Base-by-base conservation (phyloP, 2,797 vertebrate genomes). In the Cryptoblepharus egeriae region DNA sequence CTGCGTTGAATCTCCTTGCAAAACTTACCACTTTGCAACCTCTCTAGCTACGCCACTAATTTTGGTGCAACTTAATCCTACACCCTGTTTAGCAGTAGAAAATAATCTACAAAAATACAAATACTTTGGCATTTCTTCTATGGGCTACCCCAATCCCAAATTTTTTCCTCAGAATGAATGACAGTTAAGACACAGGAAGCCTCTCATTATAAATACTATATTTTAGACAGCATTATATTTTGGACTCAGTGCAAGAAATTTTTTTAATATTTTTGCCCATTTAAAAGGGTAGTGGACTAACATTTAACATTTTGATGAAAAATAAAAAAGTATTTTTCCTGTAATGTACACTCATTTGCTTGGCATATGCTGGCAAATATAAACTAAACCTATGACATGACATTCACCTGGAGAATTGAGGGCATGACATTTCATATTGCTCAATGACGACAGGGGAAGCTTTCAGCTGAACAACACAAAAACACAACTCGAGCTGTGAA, bases 391-490 rank as follows among this genome's bases (percentile, higher is more conserved):
- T 64, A 24, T 60, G 75, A 75, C 71, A 49, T 61, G 74, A 85
- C 79, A 81, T 58, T 67, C 79, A 77, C 74, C 69, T 81, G 60
- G 79, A 77, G 79, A 67, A 84, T 16, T 67, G 52, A 84, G 82
- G 82, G 76, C 82, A 68, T 37, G 68, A 65, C 52, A 37, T 77
- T 85, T 85, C 70, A 49, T 78, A 49, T 86, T 86, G 71, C 52
- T 73, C 70, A 73, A 37, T 45, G 67, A 49, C 11, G 49, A 78
- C 57, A 78, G 30, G 74, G 68, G 37, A 71, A 64, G 52, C 30
- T 75, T 70, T 76, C 65, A 83, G 28, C 60, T 22, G 42, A 75
- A 75, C 39, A 68, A 42, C 60, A 76, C 30, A 67, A 71, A 84
- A 87, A 64, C 63, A 81, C 57, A 87, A 64, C 30, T 60, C 65